These are phyloP conservation scores for Simalia tracyae DNA, from an alignment of 2,797 vertebrate genomes.

Conservation along the genomic window DNA sequence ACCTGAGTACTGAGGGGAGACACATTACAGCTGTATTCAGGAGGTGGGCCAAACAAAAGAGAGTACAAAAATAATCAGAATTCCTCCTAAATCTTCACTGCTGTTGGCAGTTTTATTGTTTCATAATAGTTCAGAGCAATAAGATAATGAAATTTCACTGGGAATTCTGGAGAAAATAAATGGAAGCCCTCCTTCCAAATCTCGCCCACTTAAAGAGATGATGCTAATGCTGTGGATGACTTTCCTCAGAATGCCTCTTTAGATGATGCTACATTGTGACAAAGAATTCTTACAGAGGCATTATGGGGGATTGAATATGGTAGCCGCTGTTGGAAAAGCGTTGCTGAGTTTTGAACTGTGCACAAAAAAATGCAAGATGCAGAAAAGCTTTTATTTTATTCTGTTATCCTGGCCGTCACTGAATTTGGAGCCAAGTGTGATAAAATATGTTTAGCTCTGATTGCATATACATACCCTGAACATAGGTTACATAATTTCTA, in stretches of 20 bases:
- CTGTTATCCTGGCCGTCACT: not conserved
- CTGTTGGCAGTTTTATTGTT: not conserved
- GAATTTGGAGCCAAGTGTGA: not conserved
- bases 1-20: not conserved
- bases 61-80: not conserved
- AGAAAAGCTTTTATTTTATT: not conserved
- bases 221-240: not conserved
- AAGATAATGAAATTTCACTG: not conserved
- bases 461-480: not conserved
- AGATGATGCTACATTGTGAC: not conserved
- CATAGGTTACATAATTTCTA: not conserved
- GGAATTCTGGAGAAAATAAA: not conserved
- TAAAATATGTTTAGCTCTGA: not conserved
- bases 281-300: not conserved
- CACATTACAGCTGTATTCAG: not conserved
- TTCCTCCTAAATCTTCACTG: not conserved
- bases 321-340: not conserved
- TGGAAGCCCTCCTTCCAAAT: not conserved
- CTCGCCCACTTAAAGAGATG: not conserved
- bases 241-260: not conserved
- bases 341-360: not conserved
- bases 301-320: not conserved
- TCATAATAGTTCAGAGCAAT: not conserved
- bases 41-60: not conserved
- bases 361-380: not conserved